Base-by-base conservation (phyloP, 2,888 invertebrate species). In the Protula sp. region DNA sequence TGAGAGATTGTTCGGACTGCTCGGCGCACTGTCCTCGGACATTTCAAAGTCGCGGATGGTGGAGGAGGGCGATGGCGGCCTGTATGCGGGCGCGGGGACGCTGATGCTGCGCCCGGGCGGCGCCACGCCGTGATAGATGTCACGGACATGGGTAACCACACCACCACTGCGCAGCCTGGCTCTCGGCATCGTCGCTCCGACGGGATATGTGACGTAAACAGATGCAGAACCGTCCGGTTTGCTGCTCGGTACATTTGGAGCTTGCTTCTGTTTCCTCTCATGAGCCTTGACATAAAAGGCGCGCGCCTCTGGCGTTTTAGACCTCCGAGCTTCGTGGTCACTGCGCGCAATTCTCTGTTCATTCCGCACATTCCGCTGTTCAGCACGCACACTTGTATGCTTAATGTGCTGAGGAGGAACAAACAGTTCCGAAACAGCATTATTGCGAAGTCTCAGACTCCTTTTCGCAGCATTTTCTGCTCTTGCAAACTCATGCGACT, bases 391-490 rank as follows among this genome's bases (percentile, higher is more conserved):
- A n/a, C n/a, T n/a, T n/a, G n/a, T n/a, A n/a, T n/a, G n/a, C n/a
- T n/a, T n/a, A n/a, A n/a, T n/a, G n/a, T n/a, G n/a, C n/a, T n/a
- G n/a, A n/a, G n/a, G n/a, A n/a, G n/a, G n/a, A n/a, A n/a, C n/a
- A 38, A 38, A 38, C 38, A 38, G 38, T 19, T 54, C 22, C 31
- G 54, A 54, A 2, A 61, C 57, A 1, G 30, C 50, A 30, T 30
- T 31, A 30, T 61, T 61, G 27, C 61, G 30, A 30, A 38, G 26
- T 19, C 26, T 22, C 4, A 61, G 50, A n/a, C 53, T 57, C 27
- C 48, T 51, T 28, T 45, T 54, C 29, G 47, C 4, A 14, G n/a
- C 27, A 47, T 47, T 24, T 26, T 48, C 5, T 27, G 19, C 47
- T 27, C 54, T 3, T 4, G 3, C 30, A 14, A 24, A 30, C 22